phyloP scores from a whole-genome alignment of 2,113 vertebrate genomes.

The Merops nubicus region DNA sequence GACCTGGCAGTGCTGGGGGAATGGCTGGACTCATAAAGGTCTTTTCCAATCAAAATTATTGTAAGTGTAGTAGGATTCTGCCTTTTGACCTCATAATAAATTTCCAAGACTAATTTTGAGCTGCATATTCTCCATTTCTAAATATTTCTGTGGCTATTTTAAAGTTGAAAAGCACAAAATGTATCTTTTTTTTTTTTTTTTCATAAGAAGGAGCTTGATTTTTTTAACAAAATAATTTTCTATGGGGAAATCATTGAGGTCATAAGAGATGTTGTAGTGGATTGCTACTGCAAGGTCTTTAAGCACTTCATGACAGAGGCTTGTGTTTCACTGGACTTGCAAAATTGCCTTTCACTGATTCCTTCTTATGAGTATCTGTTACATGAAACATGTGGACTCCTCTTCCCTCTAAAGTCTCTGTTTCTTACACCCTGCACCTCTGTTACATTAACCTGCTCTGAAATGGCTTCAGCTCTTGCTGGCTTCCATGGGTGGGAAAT shows the following conservation, averaged over 20 bases:
- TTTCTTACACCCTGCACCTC: not conserved
- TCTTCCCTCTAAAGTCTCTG: not conserved
- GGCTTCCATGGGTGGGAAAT: not conserved
- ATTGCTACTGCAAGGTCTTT: not conserved
- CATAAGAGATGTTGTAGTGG: not conserved
- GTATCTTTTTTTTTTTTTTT: not conserved
- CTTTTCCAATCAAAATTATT: not conserved
- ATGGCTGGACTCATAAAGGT: too few species aligned
- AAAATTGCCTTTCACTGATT: accelerated
- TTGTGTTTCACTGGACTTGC: not conserved
- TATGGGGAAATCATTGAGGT: not conserved
- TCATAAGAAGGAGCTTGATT: too few species aligned
- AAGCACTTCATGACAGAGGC: not conserved
- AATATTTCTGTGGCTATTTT: not conserved
- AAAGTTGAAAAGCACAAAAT: not conserved
- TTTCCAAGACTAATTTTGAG: not conserved
- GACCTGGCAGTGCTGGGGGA: too few species aligned
- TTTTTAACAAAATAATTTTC: not conserved
- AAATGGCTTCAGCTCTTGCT: not conserved
- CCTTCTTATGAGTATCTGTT: not conserved
- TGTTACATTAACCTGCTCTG: not conserved
- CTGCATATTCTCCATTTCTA: not conserved
- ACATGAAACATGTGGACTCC: not conserved
- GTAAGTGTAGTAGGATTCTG: not conserved
- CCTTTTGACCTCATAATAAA: not conserved